Evolutionary conservation across 2,113 vertebrate genomes (phyloP), one percentile per base, ranked within the genome.

Genomic region (Psephotus haematonotus): DNA sequence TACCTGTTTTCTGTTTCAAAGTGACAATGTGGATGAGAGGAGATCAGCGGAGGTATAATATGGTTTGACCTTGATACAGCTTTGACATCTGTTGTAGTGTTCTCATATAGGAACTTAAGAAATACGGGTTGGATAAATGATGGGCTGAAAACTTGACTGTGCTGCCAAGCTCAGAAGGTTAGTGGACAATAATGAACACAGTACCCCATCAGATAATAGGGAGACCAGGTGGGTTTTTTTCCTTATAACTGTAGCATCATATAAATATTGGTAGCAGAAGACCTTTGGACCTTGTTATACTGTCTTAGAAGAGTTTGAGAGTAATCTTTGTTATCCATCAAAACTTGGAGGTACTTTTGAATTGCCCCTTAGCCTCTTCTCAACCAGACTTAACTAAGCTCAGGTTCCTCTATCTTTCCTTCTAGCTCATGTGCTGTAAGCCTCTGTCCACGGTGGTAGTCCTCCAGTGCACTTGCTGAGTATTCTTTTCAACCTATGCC

Each of bases 381-480:
- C 52, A 76, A 24, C 14, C 17, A 60, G 65, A 10, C 4, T 18
- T 18, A 4, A 68, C 7, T 17, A 31, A 41, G 12, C 14, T 33
- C 16, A 41, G 5, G 6, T 63, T 19, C 17, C 24, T 49, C 24
- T 76, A 1, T 7, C 14, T 71, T 29, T 80, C 39, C 14, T 53
- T 70, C 24, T 12, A 17, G 43, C 8, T 41, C 7, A 1, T 0
- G n/a, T 0, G n/a, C n/a, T 41, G 4, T 62, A 55, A 19, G 46
- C 16, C 31, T 5, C 53, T 57, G 52, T 35, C 18, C 9, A 3
- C n/a, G 31, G 19, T 20, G 25, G 2, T 16, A 35, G 17, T 59
- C 13, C 63, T 53, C 31, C 47, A 63, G 1, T 9, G 18, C 11
- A 24, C 27, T 10, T 76, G 43, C 88, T 62, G 60, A 62, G 17